phyloP scores from a whole-genome alignment of 2,888 invertebrate species.

The Stenchaetothrips biformis region DNA sequence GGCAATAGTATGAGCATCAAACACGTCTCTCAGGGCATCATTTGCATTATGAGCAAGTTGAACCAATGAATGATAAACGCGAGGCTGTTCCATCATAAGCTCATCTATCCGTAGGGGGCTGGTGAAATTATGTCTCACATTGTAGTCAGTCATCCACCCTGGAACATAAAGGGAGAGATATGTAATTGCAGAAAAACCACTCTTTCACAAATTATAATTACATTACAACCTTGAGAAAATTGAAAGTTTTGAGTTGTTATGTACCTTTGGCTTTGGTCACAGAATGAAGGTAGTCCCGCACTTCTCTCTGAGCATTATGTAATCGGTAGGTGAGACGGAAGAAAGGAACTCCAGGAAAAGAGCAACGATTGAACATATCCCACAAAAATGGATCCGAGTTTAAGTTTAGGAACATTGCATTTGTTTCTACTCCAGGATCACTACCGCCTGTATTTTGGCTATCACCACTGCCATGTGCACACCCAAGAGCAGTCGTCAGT shows the following conservation, averaged over 20 bases:
- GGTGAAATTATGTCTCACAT: conserved; percentile 62
- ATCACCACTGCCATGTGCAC: conserved; percentile 45
- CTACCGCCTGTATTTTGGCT: conserved; percentile 31
- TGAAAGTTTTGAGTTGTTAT: neutral
- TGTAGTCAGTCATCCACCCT: conserved; percentile 65
- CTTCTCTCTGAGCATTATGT: conserved; percentile 45
- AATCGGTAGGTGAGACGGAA: conserved; percentile 49
- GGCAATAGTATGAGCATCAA: conserved; percentile 55
- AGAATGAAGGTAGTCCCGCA: conserved; percentile 36
- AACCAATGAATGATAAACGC: conserved; percentile 55
- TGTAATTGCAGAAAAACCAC: neutral
- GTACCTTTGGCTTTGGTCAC: conserved; percentile 36
- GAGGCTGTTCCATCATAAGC: conserved; percentile 52
- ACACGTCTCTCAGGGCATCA: conserved; percentile 54
- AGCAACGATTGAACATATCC: conserved; percentile 57
- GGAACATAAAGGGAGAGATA: conserved; percentile 41
- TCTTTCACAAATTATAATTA: neutral
- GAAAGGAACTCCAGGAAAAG: conserved; percentile 59
- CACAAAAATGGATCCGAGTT: conserved; percentile 58
- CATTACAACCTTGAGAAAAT: neutral
- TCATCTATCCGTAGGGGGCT: conserved; percentile 62
- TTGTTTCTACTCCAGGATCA: conserved; percentile 41
- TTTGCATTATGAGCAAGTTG: conserved; percentile 53
- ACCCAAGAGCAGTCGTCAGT: conserved; percentile 52
- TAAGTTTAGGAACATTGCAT: conserved; percentile 48